These are phyloP conservation scores for Tridacna gigas DNA, from an alignment of 2,888 invertebrate genomes.

Conservation along the genomic window DNA sequence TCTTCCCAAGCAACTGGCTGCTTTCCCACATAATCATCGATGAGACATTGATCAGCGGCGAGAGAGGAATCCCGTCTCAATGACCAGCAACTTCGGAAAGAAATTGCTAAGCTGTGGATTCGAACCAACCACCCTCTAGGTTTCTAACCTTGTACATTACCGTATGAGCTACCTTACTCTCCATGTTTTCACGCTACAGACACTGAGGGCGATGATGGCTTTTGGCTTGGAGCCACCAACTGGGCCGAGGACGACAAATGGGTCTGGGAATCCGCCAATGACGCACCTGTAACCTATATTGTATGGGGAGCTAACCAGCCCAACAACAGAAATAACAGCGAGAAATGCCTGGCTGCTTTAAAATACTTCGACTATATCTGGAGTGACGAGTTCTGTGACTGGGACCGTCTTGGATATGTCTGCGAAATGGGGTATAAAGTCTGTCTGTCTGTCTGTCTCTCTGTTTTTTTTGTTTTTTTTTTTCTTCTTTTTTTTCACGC, in stretches of 20 bases:
- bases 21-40: too few species aligned
- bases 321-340: conserved; percentile 36
- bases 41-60: too few species aligned
- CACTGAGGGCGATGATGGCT: conserved; percentile 31
- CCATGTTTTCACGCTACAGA: background rate
- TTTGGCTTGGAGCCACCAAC: conserved; percentile 42
- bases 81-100: too few species aligned
- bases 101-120: too few species aligned
- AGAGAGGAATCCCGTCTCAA: too few species aligned
- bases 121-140: too few species aligned
- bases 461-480: too few species aligned
- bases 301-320: conserved; percentile 37
- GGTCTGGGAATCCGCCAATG: conserved; percentile 33
- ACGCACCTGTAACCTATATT: background rate
- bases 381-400: conserved; percentile 49
- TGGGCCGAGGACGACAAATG: conserved; percentile 17
- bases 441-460: too few species aligned
- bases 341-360: conserved; percentile 45
- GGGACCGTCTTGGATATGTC: conserved; percentile 34
- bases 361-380: conserved; percentile 43
- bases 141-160: too few species aligned
- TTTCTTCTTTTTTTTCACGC: too few species aligned
- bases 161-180: background rate
- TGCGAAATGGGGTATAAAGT: conserved; percentile 43
- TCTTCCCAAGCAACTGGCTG: too few species aligned